A percentile compares a stretch with the other conserved stretches of the same genome.
Conservation (phyloP, 2,797 vertebrate species). For the Gallinago solitaria region DNA sequence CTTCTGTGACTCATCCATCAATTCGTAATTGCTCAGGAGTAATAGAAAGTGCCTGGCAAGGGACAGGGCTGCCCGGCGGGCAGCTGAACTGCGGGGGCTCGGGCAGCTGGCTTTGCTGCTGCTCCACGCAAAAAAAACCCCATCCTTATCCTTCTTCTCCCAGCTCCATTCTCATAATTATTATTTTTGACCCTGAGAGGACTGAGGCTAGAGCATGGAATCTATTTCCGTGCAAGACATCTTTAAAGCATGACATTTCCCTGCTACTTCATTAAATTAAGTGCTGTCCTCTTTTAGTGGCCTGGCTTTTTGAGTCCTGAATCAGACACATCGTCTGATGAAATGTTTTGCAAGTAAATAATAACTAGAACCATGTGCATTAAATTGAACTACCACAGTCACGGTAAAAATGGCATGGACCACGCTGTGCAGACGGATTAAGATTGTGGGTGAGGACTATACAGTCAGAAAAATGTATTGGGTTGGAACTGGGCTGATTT, state of each 20-base stretch:
- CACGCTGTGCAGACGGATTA: neutral
- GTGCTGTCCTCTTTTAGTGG: conserved; percentile 7
- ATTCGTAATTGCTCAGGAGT: neutral
- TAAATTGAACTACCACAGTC: neutral
- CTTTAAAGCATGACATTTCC: conserved; percentile 30
- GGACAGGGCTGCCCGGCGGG: neutral
- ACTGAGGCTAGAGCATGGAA: neutral
- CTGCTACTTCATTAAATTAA: conserved; percentile 20
- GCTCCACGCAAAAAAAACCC: accelerated
- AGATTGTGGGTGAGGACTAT: neutral
- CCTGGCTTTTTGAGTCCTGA: conserved; percentile 40
- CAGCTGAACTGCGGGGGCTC: neutral
- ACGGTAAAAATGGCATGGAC: neutral
- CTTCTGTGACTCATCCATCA: neutral
- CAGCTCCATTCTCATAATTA: neutral
- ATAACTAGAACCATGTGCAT: conserved; percentile 2
- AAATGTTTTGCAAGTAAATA: conserved; percentile 47
- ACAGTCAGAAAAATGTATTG: neutral
- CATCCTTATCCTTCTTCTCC: neutral
- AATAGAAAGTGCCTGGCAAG: neutral
- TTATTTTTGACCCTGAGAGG: conserved; percentile 5
- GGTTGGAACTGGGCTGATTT: neutral
- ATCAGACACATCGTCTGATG: conserved; percentile 27
- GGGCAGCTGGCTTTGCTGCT: neutral
- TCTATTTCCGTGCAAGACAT: conserved; percentile 5